phyloP scores from a whole-genome alignment of 2,888 invertebrate species.

The Fragum sueziense region DNA sequence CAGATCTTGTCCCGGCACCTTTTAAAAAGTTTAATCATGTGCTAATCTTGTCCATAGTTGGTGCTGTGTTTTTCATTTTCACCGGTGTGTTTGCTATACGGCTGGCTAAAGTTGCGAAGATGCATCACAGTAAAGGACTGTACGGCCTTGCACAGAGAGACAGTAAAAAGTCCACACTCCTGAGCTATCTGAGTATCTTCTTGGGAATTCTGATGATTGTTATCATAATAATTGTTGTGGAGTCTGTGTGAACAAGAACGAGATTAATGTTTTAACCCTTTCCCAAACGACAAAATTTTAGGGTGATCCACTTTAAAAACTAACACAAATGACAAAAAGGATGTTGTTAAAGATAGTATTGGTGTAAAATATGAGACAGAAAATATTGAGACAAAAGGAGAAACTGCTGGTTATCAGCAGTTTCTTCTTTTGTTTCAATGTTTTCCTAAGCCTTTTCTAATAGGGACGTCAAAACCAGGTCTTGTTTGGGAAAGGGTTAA shows the following conservation, averaged over 20 bases:
- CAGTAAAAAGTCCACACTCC: conserved; percentile 67
- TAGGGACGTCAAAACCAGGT: no score
- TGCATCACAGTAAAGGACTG: conserved; percentile 75
- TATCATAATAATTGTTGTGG: conserved; percentile 36
- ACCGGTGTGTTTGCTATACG: conserved; percentile 73
- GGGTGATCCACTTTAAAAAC: background rate
- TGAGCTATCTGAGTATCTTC: conserved; percentile 71
- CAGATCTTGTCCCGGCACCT: conserved; percentile 75
- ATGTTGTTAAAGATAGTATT: no score
- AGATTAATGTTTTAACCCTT: background rate
- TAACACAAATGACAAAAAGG: no score
- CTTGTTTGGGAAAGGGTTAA: no score
- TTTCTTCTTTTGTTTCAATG: background rate
- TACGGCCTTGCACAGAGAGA: conserved; percentile 77
- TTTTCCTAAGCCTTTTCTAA: no score
- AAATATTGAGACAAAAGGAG: background rate
- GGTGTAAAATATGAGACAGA: background rate
- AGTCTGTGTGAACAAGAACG: conserved; percentile 7
- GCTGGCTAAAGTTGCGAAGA: conserved; percentile 70
- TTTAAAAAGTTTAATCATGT: conserved; percentile 75
- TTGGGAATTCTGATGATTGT: conserved; percentile 58
- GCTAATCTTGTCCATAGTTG: conserved; percentile 71
- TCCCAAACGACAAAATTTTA: background rate
- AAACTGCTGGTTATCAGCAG: background rate
- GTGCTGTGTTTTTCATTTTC: conserved; percentile 68